Evolutionary conservation across 1,140 invertebrate species (phyloP).

Genomic region (Eupristina koningsbergeri): DNA sequence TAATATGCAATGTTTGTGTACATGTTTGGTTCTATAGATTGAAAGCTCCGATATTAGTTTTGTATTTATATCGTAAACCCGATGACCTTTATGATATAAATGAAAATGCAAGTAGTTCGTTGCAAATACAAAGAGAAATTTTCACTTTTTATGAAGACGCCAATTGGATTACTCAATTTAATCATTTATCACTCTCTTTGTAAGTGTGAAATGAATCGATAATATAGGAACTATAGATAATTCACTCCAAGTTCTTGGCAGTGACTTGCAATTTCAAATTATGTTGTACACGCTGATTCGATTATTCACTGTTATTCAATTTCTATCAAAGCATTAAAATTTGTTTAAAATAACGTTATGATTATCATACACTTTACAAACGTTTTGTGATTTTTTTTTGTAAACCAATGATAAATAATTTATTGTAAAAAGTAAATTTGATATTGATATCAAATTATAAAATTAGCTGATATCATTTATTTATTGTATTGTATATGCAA

Average conservation of each 20-base stretch:
- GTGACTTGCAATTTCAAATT: conserved; percentile 17
- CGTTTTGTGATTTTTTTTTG: too few relatives aligned
- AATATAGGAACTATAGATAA: not conserved
- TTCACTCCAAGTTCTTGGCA: not conserved
- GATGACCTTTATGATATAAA: conserved; percentile 12
- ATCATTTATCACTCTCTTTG: conserved; percentile 15
- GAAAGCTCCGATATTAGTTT: not conserved
- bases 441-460: too few relatives aligned
- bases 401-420: too few relatives aligned
- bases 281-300: not conserved
- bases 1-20: not conserved
- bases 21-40: not conserved
- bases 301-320: not conserved
- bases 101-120: not conserved
- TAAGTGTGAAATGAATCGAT: conserved; percentile 1
- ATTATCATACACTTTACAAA: too few relatives aligned
- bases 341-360: too few relatives aligned
- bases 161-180: conserved; percentile 12
- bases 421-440: too few relatives aligned
- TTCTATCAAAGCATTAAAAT: not conserved
- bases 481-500: too few relatives aligned
- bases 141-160: not conserved
- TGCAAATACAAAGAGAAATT: conserved; percentile 10
- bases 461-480: too few relatives aligned
- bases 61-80: conserved; percentile 5